Conservation (phyloP, 2,797 vertebrate species). For the Cryptoprocta ferox region DNA sequence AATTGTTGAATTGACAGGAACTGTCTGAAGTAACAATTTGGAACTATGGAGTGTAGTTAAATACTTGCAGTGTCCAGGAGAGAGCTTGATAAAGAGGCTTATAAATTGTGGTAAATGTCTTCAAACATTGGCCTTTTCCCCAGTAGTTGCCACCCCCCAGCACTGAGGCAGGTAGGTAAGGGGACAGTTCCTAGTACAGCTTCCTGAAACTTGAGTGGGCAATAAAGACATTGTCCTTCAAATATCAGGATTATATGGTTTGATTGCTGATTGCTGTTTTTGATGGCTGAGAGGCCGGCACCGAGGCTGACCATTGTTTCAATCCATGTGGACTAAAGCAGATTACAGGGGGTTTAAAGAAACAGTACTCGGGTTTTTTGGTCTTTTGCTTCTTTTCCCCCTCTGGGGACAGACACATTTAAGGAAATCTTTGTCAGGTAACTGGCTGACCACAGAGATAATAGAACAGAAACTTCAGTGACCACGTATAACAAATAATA, state of each 20-base stretch:
- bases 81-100: background rate
- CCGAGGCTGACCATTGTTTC: background rate
- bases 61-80: background rate
- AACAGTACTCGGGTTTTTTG: background rate
- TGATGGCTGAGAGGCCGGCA: background rate
- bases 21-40: background rate
- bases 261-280: background rate
- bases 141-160: background rate
- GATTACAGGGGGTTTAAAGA: background rate
- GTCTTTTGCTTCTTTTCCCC: background rate
- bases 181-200: background rate
- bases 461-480: background rate
- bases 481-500: background rate
- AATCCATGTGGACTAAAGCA: background rate
- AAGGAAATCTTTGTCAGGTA: background rate
- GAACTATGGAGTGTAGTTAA: background rate
- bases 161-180: background rate
- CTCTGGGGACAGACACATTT: background rate
- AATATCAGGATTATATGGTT: background rate
- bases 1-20: background rate
- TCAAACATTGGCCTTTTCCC: background rate
- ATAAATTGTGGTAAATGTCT: background rate
- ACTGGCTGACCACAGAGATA: background rate
- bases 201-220: background rate
- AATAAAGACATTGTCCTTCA: background rate